Evolutionary conservation across 2,888 invertebrate species (phyloP), one percentile per base, ranked within the genome.

Genomic region (Callimorpha dominula): DNA sequence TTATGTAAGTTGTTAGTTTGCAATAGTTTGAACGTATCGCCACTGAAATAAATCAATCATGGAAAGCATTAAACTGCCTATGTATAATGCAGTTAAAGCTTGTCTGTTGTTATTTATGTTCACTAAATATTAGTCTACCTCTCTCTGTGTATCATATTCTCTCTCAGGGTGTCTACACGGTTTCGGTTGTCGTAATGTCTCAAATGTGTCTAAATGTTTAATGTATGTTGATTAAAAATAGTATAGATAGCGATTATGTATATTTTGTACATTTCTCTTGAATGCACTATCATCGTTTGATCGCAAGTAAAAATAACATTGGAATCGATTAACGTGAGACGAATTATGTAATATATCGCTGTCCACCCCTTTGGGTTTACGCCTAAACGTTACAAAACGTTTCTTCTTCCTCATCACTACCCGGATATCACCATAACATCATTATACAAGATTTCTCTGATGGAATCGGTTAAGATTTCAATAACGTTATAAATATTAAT

Each of bases 401-500:
- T 57, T 70, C 5, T 20, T 9, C 17, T 31, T 17, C 49, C 46
- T 40, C 64, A 67, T 67, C 9, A 62, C 50, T 50, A 62, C 15
- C 4, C 40, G 57, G 43, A 73, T 66, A 66, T 57, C 40, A 65
- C 60, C 54, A 20, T 66, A 67, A 63, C 40, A 68, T 52, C 64
- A 67, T 73, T 70, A 70, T 63, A 42, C 67, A 54, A n/a, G 57
- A 73, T 73, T 73, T 52, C 50, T 54, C 57, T 52, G 73, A 73
- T 70, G 67, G 65, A 65, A 40, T 65, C 50, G 40, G 69, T 54
- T 63, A 72, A 72, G 54, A 73, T 81, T 78, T 77, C 74, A 78
- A 77, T 80, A 78, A 76, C 73, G 71, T 71, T 77, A 73, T 81
- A 77, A 68, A 64, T 73, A 72, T 65, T 73, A 78, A 82, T 73